These are phyloP conservation scores for Brotogeris chrysoptera DNA, from an alignment of 2,797 vertebrate genomes.

Conservation along the genomic window DNA sequence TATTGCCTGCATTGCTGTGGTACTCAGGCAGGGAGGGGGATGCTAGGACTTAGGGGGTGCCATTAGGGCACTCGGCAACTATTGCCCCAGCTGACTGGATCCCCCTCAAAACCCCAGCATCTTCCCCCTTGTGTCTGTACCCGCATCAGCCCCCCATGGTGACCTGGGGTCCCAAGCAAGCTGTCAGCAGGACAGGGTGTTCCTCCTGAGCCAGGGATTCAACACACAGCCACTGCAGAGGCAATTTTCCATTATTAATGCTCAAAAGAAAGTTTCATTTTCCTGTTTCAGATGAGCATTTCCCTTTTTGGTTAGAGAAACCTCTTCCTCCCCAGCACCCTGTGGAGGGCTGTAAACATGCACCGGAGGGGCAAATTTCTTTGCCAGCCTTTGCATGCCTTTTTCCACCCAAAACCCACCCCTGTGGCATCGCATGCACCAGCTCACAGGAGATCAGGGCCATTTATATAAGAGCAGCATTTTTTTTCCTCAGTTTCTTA, in stretches of 20 bases:
- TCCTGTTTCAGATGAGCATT: conserved; percentile 90
- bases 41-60: neutral
- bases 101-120: neutral
- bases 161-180: neutral
- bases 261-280: conserved; percentile 78
- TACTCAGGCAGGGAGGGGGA: neutral
- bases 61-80: accelerated
- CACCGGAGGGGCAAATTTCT: conserved; percentile 3
- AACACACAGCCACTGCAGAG: neutral
- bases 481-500: neutral
- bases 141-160: neutral
- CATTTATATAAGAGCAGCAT: neutral
- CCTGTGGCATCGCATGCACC: neutral
- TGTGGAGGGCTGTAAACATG: conserved; percentile 75
- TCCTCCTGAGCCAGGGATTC: neutral
- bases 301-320: conserved; percentile 85
- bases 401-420: neutral
- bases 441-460: neutral
- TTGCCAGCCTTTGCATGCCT: neutral
- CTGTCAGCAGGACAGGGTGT: accelerated
- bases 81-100: neutral
- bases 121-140: neutral
- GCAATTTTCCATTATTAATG: conserved; percentile 25
- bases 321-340: conserved; percentile 82
- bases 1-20: neutral